Evolutionary conservation across 2,888 invertebrate genomes (phyloP).

Genomic region (Agrenia bidenticulata): DNA sequence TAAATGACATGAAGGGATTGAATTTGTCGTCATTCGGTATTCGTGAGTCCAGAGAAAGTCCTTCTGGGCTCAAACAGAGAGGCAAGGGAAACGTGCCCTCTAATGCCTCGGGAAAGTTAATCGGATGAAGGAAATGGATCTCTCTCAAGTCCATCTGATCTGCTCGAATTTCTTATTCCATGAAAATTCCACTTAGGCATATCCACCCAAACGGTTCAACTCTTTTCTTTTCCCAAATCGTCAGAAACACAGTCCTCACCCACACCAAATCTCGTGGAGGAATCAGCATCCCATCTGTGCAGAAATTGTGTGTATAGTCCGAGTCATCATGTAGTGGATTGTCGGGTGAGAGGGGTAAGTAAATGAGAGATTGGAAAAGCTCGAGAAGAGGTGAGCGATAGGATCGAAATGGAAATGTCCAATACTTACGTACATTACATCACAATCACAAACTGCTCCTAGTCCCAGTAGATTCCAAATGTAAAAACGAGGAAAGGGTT

Average conservation of each 20-base stretch:
- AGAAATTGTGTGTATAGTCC: too few relatives aligned
- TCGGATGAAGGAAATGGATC: slow-evolving; percentile 47
- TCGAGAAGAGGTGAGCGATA: slow-evolving; percentile 5
- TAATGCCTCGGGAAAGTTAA: slow-evolving; percentile 41
- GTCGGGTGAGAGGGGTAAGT: background rate
- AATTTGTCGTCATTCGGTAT: slow-evolving; percentile 3
- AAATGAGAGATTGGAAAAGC: background rate
- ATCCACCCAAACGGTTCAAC: too few relatives aligned
- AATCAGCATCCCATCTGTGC: too few relatives aligned
- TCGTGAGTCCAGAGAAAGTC: slow-evolving; percentile 1
- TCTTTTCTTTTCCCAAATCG: too few relatives aligned
- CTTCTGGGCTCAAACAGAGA: slow-evolving; percentile 27
- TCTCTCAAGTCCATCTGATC: slow-evolving; percentile 18
- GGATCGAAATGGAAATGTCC: slow-evolving; percentile 3
- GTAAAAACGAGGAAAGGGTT: slow-evolving; percentile 5
- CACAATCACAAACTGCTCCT: too few relatives aligned
- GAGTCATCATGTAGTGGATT: too few relatives aligned
- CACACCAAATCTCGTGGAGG: too few relatives aligned
- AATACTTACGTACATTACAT: background rate
- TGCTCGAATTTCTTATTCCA: too few relatives aligned
- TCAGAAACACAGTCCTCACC: too few relatives aligned
- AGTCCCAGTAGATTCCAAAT: background rate
- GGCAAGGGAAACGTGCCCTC: slow-evolving; percentile 15
- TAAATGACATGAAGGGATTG: slow-evolving; percentile 25
- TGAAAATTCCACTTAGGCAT: too few relatives aligned